A percentile compares a stretch with the other conserved stretches of the same genome.
Evolutionary conservation across 2,113 vertebrate species (phyloP).

Genomic region (Mobula hypostoma): DNA sequence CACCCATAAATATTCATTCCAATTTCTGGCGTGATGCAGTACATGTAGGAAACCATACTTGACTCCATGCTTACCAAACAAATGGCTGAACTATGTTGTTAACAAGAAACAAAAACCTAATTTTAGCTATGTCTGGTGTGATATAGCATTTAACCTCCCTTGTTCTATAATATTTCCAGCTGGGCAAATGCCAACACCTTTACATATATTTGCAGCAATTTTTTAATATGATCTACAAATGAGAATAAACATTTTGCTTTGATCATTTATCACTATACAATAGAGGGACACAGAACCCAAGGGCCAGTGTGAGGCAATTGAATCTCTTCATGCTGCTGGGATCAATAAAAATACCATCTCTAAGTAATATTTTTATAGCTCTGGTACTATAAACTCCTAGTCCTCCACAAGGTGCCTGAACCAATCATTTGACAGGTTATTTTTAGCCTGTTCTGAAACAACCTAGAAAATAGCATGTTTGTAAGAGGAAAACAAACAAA

Average conservation of each 20-base stretch:
- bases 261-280: background rate
- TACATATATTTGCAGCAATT: background rate
- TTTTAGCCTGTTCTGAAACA: constrained; percentile 1
- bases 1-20: too few relatives aligned
- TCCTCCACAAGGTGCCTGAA: background rate
- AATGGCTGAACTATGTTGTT: too few relatives aligned
- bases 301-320: background rate
- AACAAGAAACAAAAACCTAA: background rate
- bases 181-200: background rate
- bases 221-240: background rate
- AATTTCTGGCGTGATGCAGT: too few relatives aligned
- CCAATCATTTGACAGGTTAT: background rate
- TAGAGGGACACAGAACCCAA: background rate
- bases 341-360: background rate
- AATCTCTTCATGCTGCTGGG: constrained; percentile 10
- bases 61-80: background rate
- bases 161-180: background rate
- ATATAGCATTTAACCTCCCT: background rate
- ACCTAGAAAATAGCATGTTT: background rate
- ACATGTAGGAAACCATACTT: background rate
- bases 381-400: background rate
- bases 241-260: background rate
- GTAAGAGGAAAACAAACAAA: background rate
- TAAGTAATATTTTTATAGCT: background rate
- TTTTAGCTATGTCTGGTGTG: background rate